Evolutionary conservation across 2,888 invertebrate genomes (phyloP).

Genomic region (Candidula unifasciata): DNA sequence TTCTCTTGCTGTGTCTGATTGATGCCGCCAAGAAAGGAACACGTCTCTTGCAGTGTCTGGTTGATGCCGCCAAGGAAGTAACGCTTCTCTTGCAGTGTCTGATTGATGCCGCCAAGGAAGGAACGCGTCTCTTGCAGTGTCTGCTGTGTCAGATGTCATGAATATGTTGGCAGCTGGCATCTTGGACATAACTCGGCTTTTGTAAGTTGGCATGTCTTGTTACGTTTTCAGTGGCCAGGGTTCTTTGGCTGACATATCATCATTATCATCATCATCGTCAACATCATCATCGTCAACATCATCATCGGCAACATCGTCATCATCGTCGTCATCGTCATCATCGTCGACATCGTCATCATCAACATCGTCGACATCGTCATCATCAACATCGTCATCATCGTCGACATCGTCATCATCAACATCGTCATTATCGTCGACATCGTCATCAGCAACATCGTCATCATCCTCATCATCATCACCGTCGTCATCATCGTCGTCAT

Average conservation of each 20-base stretch:
- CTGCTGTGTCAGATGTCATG: not conserved
- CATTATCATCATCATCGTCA: not conserved
- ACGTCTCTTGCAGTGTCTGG: not conserved
- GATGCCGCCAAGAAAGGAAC: no score
- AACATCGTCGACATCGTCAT: not conserved
- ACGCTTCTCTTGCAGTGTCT: not conserved
- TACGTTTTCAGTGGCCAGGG: not conserved
- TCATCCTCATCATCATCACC: no score
- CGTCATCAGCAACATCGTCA: no score
- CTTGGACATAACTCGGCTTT: slow-evolving; percentile 16
- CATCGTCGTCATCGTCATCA: no score
- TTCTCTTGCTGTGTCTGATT: not conserved
- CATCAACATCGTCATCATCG: no score
- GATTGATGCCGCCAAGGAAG: no score
- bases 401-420: not conserved
- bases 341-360: not conserved
- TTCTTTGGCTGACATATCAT: no score
- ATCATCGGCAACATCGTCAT: not conserved
- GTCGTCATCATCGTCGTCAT: no score
- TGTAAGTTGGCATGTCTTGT: slow-evolving; percentile 12
- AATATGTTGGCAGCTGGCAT: slow-evolving; percentile 22
- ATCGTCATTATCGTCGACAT: no score
- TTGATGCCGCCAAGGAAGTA: no score
- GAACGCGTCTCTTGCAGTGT: not conserved
- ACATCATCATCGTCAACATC: not conserved